A percentile compares a stretch with the other conserved stretches of the same genome.
phyloP scores from a whole-genome alignment of 2,113 vertebrate genomes.

The Lota lota region DNA sequence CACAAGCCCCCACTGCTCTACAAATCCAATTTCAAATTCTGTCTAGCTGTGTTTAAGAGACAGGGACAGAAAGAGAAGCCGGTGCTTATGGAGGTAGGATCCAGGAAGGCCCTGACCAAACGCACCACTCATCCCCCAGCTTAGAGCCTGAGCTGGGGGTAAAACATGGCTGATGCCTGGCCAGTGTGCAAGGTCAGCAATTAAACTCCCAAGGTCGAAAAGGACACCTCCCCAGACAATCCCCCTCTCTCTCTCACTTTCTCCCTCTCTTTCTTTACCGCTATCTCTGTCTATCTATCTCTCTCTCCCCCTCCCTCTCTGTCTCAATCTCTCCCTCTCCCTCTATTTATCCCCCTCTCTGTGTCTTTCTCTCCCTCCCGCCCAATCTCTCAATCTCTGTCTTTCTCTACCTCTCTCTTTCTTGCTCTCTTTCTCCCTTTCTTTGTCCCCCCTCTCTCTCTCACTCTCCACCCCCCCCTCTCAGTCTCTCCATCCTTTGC shows the following conservation, averaged over 20 bases:
- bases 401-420: no score
- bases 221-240: not conserved
- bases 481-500: not conserved
- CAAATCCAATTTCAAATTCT: no score
- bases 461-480: not conserved
- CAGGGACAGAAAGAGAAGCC: no score
- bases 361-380: no score
- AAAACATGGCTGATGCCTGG: not conserved
- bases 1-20: no score
- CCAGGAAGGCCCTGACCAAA: not conserved
- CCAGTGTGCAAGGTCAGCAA: slow-evolving; percentile 6
- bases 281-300: not conserved
- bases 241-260: no score
- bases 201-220: not conserved
- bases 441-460: not conserved
- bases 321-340: not conserved
- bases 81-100: no score
- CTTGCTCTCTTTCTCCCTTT: no score
- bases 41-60: no score
- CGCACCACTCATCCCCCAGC: slow-evolving; percentile 10
- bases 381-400: no score
- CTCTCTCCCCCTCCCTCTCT: not conserved
- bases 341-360: no score
- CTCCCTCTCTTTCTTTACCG: no score
- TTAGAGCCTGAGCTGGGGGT: slow-evolving; percentile 4